phyloP scores from a whole-genome alignment of 1,140 invertebrate genomes.

The Glossosoma conforme region DNA sequence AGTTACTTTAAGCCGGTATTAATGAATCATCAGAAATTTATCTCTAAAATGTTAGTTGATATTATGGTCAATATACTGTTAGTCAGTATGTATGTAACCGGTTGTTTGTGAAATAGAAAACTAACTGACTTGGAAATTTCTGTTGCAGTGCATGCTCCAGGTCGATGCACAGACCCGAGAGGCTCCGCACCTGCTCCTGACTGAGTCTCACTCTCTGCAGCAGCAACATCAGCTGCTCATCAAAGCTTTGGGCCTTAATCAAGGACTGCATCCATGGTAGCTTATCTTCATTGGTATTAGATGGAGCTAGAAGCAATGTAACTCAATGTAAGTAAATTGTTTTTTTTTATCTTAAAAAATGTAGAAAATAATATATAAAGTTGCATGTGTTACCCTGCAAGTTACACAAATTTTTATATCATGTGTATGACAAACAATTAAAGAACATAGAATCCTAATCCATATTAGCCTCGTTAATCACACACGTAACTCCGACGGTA shows the following conservation, averaged over 20 bases:
- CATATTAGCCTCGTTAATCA: no score
- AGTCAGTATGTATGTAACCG: neutral
- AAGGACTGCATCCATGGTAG: no score
- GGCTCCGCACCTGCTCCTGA: constrained; percentile 35
- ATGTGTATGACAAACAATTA: no score
- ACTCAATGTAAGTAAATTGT: no score
- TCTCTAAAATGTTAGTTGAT: neutral
- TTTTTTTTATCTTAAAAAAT: no score
- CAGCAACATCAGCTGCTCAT: constrained; percentile 44
- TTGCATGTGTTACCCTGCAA: no score
- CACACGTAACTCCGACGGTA: no score
- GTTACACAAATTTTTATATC: no score
- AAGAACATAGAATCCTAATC: no score
- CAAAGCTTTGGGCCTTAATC: constrained; percentile 38
- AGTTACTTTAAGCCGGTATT: neutral
- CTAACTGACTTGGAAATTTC: constrained; percentile 36
- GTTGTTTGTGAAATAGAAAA: neutral
- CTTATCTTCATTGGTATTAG: no score
- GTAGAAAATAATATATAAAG: no score
- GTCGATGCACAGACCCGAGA: constrained; percentile 39
- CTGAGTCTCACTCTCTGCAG: constrained; percentile 45
- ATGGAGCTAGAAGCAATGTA: constrained; percentile 33
- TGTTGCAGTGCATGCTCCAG: constrained; percentile 36
- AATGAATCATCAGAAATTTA: neutral
- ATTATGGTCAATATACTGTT: neutral